Percentiles rank a stretch among this genome's conserved stretches.
phyloP scores from a whole-genome alignment of 92 coral and sea anemone species.

The Phenganax subtilis region DNA sequence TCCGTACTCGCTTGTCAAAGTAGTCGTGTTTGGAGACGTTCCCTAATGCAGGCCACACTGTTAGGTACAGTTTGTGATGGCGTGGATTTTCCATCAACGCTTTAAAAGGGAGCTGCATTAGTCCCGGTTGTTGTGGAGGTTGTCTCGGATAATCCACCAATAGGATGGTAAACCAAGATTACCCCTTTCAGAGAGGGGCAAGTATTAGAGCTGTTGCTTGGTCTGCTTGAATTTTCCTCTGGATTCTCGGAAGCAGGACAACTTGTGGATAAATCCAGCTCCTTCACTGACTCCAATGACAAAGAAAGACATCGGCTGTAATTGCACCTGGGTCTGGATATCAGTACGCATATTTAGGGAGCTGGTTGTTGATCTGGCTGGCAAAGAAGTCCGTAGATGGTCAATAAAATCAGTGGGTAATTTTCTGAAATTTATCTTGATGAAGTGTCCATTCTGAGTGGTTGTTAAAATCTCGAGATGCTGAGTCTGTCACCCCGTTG shows the following conservation, averaged over 20 bases:
- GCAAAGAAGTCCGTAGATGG: neutral
- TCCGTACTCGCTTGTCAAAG: constrained; percentile 29
- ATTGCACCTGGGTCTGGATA: constrained; percentile 33
- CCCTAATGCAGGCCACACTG: constrained; percentile 53
- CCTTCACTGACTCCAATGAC: constrained; percentile 48
- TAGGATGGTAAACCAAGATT: constrained; percentile 52
- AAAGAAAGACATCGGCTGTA: constrained; percentile 51
- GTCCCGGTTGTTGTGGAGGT: constrained; percentile 36
- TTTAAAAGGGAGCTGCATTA: constrained; percentile 46
- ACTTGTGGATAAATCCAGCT: constrained; percentile 45
- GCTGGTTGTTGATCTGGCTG: neutral
- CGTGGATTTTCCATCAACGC: constrained; percentile 41
- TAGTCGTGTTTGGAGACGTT: constrained; percentile 28
- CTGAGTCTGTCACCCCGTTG: constrained; percentile 55
- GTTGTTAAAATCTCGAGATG: neutral
- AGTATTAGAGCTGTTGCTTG: constrained; percentile 44
- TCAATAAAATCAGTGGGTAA: neutral
- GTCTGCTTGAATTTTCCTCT: constrained; percentile 26
- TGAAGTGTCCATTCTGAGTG: constrained; percentile 1
- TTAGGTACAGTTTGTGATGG: constrained; percentile 44
- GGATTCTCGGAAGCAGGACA: constrained; percentile 42
- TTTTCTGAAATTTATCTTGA: neutral
- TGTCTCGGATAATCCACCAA: constrained; percentile 38
- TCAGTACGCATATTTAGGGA: neutral
- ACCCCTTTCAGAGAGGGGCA: constrained; percentile 50